phyloP scores from a whole-genome alignment of 1,140 invertebrate species.

The Amyelois transitella region DNA sequence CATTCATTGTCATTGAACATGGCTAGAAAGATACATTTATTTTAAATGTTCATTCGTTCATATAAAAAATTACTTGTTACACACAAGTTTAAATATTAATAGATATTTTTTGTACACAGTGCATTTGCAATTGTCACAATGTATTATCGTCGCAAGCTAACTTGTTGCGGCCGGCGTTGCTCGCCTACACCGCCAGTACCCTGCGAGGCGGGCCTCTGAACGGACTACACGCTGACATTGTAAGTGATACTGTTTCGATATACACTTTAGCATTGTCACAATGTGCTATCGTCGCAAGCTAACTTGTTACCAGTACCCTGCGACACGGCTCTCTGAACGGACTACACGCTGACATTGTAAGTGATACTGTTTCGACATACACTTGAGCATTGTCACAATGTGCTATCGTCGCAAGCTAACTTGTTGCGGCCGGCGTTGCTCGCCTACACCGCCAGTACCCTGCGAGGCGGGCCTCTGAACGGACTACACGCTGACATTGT shows the following conservation, averaged over 20 bases:
- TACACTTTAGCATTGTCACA: neutral
- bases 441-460: constrained; percentile 15
- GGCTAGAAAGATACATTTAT: neutral
- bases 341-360: constrained; percentile 41
- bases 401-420: constrained; percentile 28
- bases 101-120: constrained; percentile 16
- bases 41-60: neutral
- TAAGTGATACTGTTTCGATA: neutral
- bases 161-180: constrained; percentile 23
- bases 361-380: constrained; percentile 14
- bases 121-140: constrained; percentile 32
- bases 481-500: neutral
- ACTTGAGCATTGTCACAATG: constrained; percentile 18
- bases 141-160: constrained; percentile 29
- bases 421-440: constrained; percentile 27
- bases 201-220: neutral
- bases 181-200: constrained; percentile 20
- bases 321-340: constrained; percentile 20
- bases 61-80: too few species aligned
- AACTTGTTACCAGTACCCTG: too few species aligned
- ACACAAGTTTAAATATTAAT: neutral
- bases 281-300: neutral
- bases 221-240: neutral
- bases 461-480: neutral
- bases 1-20: neutral